Percentiles rank a stretch among this genome's conserved stretches.
Conservation (phyloP, 2,888 invertebrate genomes). For the Empis stercorea region DNA sequence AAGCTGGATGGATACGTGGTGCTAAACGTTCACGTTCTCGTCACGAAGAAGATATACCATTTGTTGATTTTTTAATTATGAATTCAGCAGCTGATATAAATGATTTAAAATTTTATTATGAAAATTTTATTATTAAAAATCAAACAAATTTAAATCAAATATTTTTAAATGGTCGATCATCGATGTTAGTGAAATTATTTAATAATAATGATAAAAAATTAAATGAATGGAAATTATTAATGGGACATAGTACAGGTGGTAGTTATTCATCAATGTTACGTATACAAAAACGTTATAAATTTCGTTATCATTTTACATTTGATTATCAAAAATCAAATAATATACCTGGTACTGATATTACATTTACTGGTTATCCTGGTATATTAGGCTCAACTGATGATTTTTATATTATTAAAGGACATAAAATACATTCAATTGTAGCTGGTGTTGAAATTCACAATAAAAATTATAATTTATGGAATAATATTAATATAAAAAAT, state of each 20-base stretch:
- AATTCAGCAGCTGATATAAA: constrained; percentile 64
- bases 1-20: constrained; percentile 60
- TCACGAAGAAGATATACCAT: constrained; percentile 45
- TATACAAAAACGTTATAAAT: constrained; percentile 70
- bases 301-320: constrained; percentile 54
- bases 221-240: constrained; percentile 43
- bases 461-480: constrained; percentile 57
- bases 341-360: constrained; percentile 54
- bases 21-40: constrained; percentile 49
- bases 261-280: constrained; percentile 72
- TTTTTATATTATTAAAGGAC: constrained; percentile 55
- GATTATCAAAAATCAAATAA: constrained; percentile 35
- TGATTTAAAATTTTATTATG: constrained; percentile 39
- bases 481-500: constrained; percentile 45
- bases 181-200: constrained; percentile 31
- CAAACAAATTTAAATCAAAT: constrained; percentile 41
- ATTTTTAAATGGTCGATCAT: constrained; percentile 42
- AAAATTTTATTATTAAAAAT: constrained; percentile 27
- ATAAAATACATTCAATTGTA: constrained; percentile 46
- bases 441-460: constrained; percentile 70
- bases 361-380: constrained; percentile 77
- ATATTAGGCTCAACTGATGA: constrained; percentile 71
- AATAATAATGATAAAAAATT: constrained; percentile 17
- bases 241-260: constrained; percentile 71
- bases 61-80: constrained; percentile 57